These are phyloP conservation scores for Drosophila simulans DNA, from an alignment of 1,140 invertebrate genomes.

Conservation along the genomic window DNA sequence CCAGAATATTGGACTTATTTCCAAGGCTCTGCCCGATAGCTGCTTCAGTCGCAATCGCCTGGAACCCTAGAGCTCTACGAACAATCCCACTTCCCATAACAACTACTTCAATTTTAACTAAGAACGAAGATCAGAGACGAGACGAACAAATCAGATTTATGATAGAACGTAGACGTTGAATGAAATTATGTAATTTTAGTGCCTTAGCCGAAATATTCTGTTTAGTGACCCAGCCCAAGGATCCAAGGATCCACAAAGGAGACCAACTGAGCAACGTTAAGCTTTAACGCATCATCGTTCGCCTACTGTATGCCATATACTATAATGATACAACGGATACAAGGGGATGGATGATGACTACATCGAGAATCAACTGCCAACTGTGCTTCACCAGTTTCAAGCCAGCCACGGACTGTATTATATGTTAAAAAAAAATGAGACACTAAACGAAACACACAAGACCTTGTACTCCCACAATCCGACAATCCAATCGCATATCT, in stretches of 20 bases:
- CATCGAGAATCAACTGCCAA: slow-evolving; percentile 62
- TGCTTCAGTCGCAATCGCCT: slow-evolving; percentile 91
- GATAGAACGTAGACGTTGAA: slow-evolving; percentile 68
- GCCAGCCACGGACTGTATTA: slow-evolving; percentile 77
- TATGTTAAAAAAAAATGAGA: slow-evolving; percentile 37
- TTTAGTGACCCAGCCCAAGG: slow-evolving; percentile 58
- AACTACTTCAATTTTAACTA: slow-evolving; percentile 80
- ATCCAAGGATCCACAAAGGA: slow-evolving; percentile 38
- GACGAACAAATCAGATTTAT: slow-evolving; percentile 74
- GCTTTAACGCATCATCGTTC: slow-evolving; percentile 64
- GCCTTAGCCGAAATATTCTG: slow-evolving; percentile 76
- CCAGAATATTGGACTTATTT: slow-evolving; percentile 93
- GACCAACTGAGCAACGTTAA: slow-evolving; percentile 52
- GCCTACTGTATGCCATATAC: slow-evolving; percentile 54
- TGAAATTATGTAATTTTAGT: slow-evolving; percentile 82
- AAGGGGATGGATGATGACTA: slow-evolving; percentile 1
- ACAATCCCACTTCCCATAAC: slow-evolving; percentile 45
- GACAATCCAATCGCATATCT: slow-evolving; percentile 51
- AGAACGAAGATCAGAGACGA: slow-evolving; percentile 41
- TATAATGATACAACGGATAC: slow-evolving; percentile 18
- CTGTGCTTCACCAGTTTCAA: slow-evolving; percentile 64
- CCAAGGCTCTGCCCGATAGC: slow-evolving; percentile 91
- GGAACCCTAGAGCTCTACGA: slow-evolving; percentile 85
- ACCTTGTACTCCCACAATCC: slow-evolving; percentile 37
- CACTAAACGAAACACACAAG: slow-evolving; percentile 5